phyloP scores from a whole-genome alignment of 2,888 invertebrate genomes.

The Phengaris alcon region DNA sequence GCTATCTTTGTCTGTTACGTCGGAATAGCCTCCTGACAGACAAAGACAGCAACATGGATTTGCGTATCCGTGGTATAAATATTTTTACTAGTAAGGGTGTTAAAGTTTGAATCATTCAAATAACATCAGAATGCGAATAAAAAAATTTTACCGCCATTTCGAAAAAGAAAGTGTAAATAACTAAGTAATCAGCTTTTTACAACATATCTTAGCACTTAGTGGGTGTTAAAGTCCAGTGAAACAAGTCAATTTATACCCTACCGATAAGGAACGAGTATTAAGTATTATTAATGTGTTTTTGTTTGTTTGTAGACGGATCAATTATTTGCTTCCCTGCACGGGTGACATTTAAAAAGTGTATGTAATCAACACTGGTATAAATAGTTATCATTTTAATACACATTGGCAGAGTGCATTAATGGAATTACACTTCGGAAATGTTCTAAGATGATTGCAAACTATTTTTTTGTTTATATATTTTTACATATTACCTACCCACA shows the following conservation, averaged over 20 bases:
- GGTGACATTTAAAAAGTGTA: constrained; percentile 13
- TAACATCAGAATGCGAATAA: constrained; percentile 9
- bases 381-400: constrained; percentile 15
- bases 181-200: constrained; percentile 9
- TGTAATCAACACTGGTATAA: constrained; percentile 6
- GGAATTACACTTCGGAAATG: constrained; percentile 1
- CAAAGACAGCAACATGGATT: too few species aligned
- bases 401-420: not conserved
- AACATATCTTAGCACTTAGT: constrained; percentile 13
- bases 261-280: constrained; percentile 8
- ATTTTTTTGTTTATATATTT: not conserved
- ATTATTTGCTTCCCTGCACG: constrained; percentile 17
- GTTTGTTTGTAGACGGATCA: constrained; percentile 13
- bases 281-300: constrained; percentile 17
- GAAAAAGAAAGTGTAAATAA: constrained; percentile 18
- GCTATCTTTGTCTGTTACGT: too few species aligned
- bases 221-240: constrained; percentile 1
- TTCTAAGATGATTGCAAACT: not conserved
- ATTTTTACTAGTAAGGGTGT: too few species aligned
- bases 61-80: too few species aligned
- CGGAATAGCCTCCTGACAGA: too few species aligned
- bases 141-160: not conserved
- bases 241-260: constrained; percentile 15
- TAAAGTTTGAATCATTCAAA: not conserved
- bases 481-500: not conserved